Evolutionary conservation across 2,113 vertebrate genomes (phyloP), one percentile per base, ranked within the genome.

Genomic region (Progne subis): DNA sequence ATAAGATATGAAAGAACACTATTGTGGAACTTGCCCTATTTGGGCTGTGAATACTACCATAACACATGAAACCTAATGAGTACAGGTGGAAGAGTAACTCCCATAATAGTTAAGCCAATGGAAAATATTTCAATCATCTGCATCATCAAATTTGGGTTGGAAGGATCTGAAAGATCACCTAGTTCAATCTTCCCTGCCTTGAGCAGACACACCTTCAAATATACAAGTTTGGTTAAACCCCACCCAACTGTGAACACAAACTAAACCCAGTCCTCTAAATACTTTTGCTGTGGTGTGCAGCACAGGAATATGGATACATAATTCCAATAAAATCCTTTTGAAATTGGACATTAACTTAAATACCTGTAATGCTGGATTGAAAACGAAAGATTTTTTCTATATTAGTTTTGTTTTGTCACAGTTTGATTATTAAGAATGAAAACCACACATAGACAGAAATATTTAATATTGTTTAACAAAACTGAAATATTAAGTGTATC

Each of bases 361-460:
- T 18, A 79, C 15, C 25, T 84, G 43, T 69, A 94, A 76, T 71
- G 59, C 14, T 90, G 1, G 28, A 92, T 31, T 83, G 32, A 90
- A 96, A 82, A 70, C 28, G 53, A 78, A 64, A 94, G 53, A 92
- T 93, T 91, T 93, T 96, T 78, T 94, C 86, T 94, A n/a, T 41
- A 88, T 91, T 70, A 88, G 7, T 59, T 20, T 87, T 94, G 85
- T 41, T 95, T 97, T 94, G n/a, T 94, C 80, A 88, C 26, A 69
- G 50, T 84, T 37, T 88, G 93, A 91, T 96, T 97, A 90, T 39
- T 97, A 76, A 88, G 82, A 96, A 61, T 84, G 7, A 91, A 96
- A 94, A 92, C 8, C 44, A 41, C 59, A 43, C 20, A 92, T 91
- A 97, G 95, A 92, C 89, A 12, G 57, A 96, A 90, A 78, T 86